These are phyloP conservation scores for Poecile montanus DNA, from an alignment of 2,797 vertebrate genomes.

Conservation along the genomic window DNA sequence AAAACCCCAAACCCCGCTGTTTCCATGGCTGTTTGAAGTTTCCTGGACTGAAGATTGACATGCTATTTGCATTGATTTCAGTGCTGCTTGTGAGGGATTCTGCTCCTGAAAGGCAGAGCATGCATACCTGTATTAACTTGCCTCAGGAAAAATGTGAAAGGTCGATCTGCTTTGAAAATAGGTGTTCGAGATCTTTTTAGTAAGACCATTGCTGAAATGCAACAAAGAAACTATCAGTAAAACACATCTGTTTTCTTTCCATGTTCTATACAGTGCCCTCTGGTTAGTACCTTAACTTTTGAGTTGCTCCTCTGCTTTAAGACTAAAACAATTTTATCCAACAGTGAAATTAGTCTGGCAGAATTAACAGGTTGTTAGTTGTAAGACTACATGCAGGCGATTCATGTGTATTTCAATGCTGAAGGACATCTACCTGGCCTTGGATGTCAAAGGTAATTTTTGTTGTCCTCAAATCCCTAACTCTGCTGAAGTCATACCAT, in stretches of 20 bases:
- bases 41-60: not conserved
- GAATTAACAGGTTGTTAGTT: not conserved
- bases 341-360: not conserved
- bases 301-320: not conserved
- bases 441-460: not conserved
- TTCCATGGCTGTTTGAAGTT: not conserved
- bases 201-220: conserved; percentile 84
- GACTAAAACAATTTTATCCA: not conserved
- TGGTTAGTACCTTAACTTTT: not conserved
- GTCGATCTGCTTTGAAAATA: conserved; percentile 89
- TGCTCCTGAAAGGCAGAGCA: not conserved
- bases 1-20: not conserved
- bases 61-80: not conserved
- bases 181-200: conserved; percentile 88
- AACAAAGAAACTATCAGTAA: not conserved
- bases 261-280: not conserved
- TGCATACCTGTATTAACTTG: conserved; percentile 84
- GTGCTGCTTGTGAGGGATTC: not conserved
- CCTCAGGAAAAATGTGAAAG: conserved; percentile 87
- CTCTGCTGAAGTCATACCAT: not conserved
- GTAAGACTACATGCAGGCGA: not conserved
- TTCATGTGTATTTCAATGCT: rapidly evolving
- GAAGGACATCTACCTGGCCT: not conserved
- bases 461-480: not conserved
- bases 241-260: not conserved